Percentiles rank a stretch among this genome's conserved stretches.
Evolutionary conservation across 2,797 vertebrate genomes (phyloP).

Genomic region (Vireo griseus): DNA sequence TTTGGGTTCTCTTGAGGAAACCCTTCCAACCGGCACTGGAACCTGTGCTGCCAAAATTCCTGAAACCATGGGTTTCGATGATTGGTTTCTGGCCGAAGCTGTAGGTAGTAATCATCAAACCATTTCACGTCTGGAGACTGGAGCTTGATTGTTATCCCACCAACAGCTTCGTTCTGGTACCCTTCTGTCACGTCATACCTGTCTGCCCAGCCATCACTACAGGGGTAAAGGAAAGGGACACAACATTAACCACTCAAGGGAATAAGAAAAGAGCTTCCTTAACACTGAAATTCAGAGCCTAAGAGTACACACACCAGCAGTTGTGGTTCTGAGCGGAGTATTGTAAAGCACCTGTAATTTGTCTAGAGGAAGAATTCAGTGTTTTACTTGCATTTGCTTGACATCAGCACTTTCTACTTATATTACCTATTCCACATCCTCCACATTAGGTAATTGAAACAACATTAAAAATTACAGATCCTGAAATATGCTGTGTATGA

Average conservation of each 20-base stretch:
- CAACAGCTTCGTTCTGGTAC: constrained; percentile 89
- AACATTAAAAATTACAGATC: not conserved
- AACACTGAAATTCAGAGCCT: not conserved
- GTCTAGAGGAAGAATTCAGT: not conserved
- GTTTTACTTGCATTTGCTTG: not conserved
- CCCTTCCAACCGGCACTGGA: constrained; percentile 91
- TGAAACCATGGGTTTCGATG: constrained; percentile 95
- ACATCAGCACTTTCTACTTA: not conserved
- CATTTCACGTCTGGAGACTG: constrained; percentile 97
- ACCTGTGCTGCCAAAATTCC: constrained; percentile 98
- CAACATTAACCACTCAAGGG: not conserved
- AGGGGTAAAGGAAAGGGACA: constrained; percentile 29
- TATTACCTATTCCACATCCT: not conserved
- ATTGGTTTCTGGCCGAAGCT: constrained; percentile 93
- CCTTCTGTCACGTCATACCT: constrained; percentile 96
- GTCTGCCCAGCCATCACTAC: constrained; percentile 98
- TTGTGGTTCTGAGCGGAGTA: not conserved
- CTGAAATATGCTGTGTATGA: not conserved
- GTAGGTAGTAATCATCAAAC: constrained; percentile 98
- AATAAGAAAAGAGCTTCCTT: not conserved
- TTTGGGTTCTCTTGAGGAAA: constrained; percentile 89
- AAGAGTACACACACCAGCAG: too few relatives aligned
- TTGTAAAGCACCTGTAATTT: not conserved
- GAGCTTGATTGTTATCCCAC: constrained; percentile 97
- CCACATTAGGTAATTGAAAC: not conserved